Evolutionary conservation across 1,140 invertebrate species (phyloP).

Genomic region (Drosophila sproati): DNA sequence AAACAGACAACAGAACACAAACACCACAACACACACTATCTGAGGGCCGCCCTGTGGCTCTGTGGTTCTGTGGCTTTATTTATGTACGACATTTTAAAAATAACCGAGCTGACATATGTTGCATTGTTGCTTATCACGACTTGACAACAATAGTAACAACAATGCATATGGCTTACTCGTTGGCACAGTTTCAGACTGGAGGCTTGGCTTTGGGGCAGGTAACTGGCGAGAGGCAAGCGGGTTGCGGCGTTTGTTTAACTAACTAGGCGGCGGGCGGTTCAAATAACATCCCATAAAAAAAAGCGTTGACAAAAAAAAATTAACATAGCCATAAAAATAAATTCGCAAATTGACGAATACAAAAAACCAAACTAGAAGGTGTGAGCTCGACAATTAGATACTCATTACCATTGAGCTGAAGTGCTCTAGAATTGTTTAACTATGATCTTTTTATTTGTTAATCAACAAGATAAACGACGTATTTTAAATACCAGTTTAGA

Average conservation of each 20-base stretch:
- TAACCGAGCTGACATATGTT: slow-evolving; percentile 58
- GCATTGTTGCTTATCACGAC: slow-evolving; percentile 57
- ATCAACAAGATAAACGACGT: too few species aligned
- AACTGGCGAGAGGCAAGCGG: slow-evolving; percentile 7
- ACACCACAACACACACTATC: slow-evolving; percentile 5
- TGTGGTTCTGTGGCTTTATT: neutral
- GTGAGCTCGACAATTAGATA: neutral
- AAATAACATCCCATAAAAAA: slow-evolving; percentile 72
- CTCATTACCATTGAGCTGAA: neutral
- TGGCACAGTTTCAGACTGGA: slow-evolving; percentile 57
- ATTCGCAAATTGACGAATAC: slow-evolving; percentile 11
- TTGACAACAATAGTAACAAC: slow-evolving; percentile 15
- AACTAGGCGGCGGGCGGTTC: slow-evolving; percentile 16
- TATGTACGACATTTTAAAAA: slow-evolving; percentile 17
- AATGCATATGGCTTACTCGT: slow-evolving; percentile 29
- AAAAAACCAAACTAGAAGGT: neutral
- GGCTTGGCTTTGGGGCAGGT: slow-evolving; percentile 16
- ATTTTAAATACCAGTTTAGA: too few species aligned
- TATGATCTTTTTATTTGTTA: too few species aligned
- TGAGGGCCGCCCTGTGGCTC: slow-evolving; percentile 9
- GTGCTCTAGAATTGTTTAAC: too few species aligned
- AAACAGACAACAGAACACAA: slow-evolving; percentile 35
- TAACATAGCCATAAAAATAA: slow-evolving; percentile 75
- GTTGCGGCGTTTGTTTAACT: neutral
- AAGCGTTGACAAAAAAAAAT: slow-evolving; percentile 62